These are phyloP conservation scores for Eleginops maclovinus DNA, from an alignment of 2,113 vertebrate species.

Conservation along the genomic window DNA sequence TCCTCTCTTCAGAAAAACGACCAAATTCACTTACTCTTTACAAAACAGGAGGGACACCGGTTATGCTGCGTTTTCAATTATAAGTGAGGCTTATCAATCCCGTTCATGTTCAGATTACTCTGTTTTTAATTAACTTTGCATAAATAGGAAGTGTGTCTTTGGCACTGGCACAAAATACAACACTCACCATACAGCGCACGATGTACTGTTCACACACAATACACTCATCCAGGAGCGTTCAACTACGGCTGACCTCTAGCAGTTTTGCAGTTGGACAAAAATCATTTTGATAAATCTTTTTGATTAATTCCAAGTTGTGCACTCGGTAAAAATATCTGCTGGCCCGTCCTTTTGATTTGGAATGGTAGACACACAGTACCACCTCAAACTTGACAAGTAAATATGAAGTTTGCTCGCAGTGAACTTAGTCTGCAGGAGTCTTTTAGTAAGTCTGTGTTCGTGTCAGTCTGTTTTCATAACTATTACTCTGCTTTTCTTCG, in stretches of 20 bases:
- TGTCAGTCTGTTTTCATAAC: constrained; percentile 14
- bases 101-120: too few relatives aligned
- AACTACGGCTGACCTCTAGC: not conserved
- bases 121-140: too few relatives aligned
- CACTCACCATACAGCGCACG: too few relatives aligned
- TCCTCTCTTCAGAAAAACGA: too few relatives aligned
- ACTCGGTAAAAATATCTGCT: not conserved
- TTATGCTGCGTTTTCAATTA: not conserved
- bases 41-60: not conserved
- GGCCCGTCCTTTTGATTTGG: too few relatives aligned
- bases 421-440: not conserved
- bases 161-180: too few relatives aligned
- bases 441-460: constrained; percentile 16
- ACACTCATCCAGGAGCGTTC: not conserved
- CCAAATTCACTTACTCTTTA: not conserved
- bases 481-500: not conserved
- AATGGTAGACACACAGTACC: not conserved
- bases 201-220: too few relatives aligned
- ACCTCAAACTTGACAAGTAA: not conserved
- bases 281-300: not conserved
- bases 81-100: too few relatives aligned
- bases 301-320: not conserved
- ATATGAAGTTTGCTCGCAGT: not conserved
- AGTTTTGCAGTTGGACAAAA: not conserved
- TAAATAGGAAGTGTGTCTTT: too few relatives aligned